These are phyloP conservation scores for Osmerus eperlanus DNA, from an alignment of 2,113 vertebrate species.

Conservation along the genomic window DNA sequence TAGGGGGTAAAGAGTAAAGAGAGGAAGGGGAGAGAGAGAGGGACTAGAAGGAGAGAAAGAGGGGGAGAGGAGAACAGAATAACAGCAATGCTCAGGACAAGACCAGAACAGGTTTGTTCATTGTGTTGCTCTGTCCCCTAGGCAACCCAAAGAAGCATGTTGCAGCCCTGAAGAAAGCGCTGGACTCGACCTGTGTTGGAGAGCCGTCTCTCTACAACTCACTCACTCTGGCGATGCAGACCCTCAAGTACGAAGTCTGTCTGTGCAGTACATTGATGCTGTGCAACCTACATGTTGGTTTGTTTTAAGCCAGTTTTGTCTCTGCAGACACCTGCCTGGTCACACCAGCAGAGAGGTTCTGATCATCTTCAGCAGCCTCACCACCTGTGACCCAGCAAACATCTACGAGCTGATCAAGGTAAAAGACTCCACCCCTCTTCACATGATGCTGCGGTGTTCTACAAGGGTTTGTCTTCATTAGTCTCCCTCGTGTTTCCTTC, in stretches of 20 bases:
- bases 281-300: neutral
- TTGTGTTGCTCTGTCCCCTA: slow-evolving; percentile 42
- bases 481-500: neutral
- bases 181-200: slow-evolving; percentile 84
- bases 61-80: too few relatives aligned
- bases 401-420: slow-evolving; percentile 96
- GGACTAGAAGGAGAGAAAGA: too few relatives aligned
- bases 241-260: slow-evolving; percentile 81
- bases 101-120: neutral
- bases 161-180: slow-evolving; percentile 84
- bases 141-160: slow-evolving; percentile 91
- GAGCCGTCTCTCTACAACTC: slow-evolving; percentile 97
- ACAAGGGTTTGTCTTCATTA: neutral
- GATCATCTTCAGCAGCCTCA: slow-evolving; percentile 93
- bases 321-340: slow-evolving; percentile 90
- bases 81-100: too few relatives aligned
- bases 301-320: neutral
- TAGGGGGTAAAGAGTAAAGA: too few relatives aligned
- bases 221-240: slow-evolving; percentile 85
- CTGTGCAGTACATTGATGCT: neutral
- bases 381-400: slow-evolving; percentile 94
- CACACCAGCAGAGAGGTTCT: slow-evolving; percentile 95
- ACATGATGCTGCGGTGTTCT: too few relatives aligned
- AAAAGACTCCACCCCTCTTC: slow-evolving; percentile 3
- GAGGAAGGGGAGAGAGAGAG: too few relatives aligned